These are phyloP conservation scores for Acleris literana DNA, from an alignment of 2,888 invertebrate species.

Conservation along the genomic window DNA sequence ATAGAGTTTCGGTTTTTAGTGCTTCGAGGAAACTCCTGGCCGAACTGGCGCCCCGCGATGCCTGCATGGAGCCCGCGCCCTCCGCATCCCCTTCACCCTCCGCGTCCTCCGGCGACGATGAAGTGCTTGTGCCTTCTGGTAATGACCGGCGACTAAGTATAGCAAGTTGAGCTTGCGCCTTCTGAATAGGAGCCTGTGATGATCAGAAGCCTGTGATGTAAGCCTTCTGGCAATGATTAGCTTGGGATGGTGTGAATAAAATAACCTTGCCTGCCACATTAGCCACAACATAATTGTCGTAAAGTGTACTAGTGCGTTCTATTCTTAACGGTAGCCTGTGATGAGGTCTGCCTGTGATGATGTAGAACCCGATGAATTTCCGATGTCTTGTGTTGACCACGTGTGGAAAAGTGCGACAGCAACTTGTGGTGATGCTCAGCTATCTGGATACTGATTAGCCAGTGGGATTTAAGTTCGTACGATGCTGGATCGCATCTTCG, in stretches of 20 bases:
- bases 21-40: neutral
- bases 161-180: constrained; percentile 73
- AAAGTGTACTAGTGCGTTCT: no score
- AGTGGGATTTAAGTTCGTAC: neutral
- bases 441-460: neutral
- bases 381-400: no score
- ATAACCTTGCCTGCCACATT: no score
- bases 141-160: constrained; percentile 42
- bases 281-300: no score
- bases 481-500: neutral
- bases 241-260: no score
- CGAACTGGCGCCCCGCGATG: constrained; percentile 75
- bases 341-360: no score
- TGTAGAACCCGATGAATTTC: no score
- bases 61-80: constrained; percentile 71
- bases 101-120: constrained; percentile 53
- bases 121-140: constrained; percentile 83
- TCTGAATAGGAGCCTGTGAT: constrained; percentile 54
- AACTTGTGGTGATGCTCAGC: neutral
- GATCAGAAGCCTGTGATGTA: neutral
- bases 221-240: no score
- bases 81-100: constrained; percentile 51
- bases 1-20: no score
- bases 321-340: no score
- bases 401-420: neutral